phyloP scores from a whole-genome alignment of 2,113 vertebrate genomes.

The Rostratula benghalensis region DNA sequence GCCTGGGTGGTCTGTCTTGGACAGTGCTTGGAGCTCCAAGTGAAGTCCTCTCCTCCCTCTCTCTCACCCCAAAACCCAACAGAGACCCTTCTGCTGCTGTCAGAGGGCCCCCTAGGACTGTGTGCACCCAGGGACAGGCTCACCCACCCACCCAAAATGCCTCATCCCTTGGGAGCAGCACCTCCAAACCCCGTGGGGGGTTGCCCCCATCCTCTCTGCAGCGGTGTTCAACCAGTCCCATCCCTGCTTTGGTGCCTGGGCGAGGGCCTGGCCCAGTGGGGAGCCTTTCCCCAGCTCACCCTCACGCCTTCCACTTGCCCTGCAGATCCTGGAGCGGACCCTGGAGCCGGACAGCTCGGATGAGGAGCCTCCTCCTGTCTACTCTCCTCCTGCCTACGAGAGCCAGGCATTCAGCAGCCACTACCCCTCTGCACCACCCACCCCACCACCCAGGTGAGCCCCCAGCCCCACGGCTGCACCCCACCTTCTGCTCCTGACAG shows the following conservation, averaged over 20 bases:
- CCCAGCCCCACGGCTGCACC: accelerated
- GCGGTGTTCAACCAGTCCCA: accelerated
- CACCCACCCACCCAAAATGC: neutral
- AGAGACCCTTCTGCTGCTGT: neutral
- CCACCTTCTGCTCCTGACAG: accelerated
- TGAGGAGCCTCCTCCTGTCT: conserved; percentile 94
- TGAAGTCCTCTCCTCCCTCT: neutral
- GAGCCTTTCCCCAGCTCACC: neutral
- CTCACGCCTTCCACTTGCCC: neutral
- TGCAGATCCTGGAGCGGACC: conserved; percentile 91
- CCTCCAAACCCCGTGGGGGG: neutral
- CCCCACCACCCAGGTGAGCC: conserved; percentile 86
- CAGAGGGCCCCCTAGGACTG: neutral
- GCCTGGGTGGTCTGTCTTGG: neutral
- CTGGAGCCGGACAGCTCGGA: conserved; percentile 96
- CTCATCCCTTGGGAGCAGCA: neutral
- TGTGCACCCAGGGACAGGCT: neutral
- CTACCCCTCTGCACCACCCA: conserved; percentile 75
- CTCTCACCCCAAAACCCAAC: neutral
- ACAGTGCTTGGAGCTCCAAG: neutral
- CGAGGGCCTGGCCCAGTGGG: accelerated
- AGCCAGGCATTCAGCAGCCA: conserved; percentile 82
- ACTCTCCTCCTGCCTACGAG: conserved; percentile 91
- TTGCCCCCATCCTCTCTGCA: neutral
- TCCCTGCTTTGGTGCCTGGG: accelerated